Conservation (phyloP, 2,888 invertebrate species). For the Octonoba sinensis region DNA sequence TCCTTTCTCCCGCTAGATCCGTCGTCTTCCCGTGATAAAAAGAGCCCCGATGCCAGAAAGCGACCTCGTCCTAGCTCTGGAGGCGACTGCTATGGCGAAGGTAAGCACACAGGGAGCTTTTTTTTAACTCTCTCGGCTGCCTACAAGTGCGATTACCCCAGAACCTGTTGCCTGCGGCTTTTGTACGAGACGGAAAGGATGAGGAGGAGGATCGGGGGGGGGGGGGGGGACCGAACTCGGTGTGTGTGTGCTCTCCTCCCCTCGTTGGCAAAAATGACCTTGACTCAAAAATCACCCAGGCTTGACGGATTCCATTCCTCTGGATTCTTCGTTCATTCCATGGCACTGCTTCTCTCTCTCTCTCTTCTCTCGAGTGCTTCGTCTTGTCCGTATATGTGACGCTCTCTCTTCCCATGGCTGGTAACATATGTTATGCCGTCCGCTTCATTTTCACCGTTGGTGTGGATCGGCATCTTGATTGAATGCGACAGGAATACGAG, state of each 20-base stretch:
- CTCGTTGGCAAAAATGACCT: constrained; percentile 48
- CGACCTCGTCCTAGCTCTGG: constrained; percentile 20
- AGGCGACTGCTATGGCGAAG: constrained; percentile 51
- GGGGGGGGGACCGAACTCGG: too few species aligned
- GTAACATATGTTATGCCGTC: too few species aligned
- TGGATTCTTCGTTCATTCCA: not conserved
- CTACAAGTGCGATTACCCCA: constrained; percentile 52
- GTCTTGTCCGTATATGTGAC: too few species aligned
- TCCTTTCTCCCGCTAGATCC: constrained; percentile 7
- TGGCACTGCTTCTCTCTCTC: not conserved
- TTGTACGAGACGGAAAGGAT: constrained; percentile 2
- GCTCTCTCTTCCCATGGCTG: too few species aligned
- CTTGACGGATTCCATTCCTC: constrained; percentile 49
- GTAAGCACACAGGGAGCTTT: constrained; percentile 21
- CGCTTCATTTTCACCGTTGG: too few species aligned
- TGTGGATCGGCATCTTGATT: too few species aligned
- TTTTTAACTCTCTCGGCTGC: not conserved
- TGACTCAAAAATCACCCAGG: constrained; percentile 53
- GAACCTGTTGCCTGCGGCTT: constrained; percentile 54
- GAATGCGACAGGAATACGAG: too few species aligned
- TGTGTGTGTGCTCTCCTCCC: too few species aligned
- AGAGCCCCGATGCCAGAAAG: constrained; percentile 48
- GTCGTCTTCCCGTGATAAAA: constrained; percentile 3
- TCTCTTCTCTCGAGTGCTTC: too few species aligned
- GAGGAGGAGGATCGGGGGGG: constrained; percentile 35